These are phyloP conservation scores for Amphiprion clarkii DNA, from an alignment of 2,797 vertebrate species.

Conservation along the genomic window DNA sequence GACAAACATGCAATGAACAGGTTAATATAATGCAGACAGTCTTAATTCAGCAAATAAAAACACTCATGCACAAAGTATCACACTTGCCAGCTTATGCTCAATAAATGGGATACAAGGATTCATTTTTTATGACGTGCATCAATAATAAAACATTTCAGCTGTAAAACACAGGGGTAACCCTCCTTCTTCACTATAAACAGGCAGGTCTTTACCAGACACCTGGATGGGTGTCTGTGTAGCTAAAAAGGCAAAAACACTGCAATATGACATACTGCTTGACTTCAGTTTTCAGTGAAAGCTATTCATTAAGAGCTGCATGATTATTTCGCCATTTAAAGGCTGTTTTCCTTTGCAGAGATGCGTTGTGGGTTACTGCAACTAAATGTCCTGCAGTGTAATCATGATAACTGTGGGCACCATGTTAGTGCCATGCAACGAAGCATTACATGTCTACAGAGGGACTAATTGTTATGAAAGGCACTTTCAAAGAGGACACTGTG, in stretches of 20 bases:
- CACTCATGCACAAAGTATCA: too few species aligned
- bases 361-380: not conserved
- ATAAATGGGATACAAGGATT: not conserved
- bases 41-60: not conserved
- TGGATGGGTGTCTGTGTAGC: not conserved
- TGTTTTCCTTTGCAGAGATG: not conserved
- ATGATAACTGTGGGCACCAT: not conserved
- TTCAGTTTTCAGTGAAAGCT: not conserved
- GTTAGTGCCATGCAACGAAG: not conserved
- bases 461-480: not conserved
- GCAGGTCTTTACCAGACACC: not conserved
- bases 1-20: constrained; percentile 1
- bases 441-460: not conserved
- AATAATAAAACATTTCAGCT: not conserved
- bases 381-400: not conserved
- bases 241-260: constrained; percentile 19
- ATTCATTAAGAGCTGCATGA: not conserved
- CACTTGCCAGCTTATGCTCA: too few species aligned
- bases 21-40: not conserved
- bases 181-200: too few species aligned
- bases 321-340: not conserved
- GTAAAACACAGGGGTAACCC: not conserved
- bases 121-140: not conserved
- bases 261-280: constrained; percentile 24
- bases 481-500: not conserved